Evolutionary conservation across 2,113 vertebrate genomes (phyloP).

Genomic region (Setophaga petechia): DNA sequence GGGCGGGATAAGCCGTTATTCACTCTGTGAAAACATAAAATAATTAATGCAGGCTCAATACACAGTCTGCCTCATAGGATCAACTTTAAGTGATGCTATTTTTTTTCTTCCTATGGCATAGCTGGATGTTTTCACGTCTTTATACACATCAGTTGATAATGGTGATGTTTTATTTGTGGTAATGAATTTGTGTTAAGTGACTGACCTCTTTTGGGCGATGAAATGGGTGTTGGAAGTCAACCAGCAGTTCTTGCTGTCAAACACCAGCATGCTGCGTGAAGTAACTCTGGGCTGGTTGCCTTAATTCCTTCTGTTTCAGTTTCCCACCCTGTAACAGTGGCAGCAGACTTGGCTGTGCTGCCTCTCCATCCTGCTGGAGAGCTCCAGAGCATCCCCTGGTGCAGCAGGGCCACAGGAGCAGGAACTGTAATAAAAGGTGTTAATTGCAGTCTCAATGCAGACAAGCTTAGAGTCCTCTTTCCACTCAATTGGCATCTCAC

Average conservation of each 20-base stretch:
- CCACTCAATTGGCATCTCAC: neutral
- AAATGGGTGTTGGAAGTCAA: neutral
- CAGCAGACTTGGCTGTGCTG: neutral
- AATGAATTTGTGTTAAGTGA: neutral
- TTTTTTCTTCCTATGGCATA: neutral
- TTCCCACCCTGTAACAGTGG: neutral
- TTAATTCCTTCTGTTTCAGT: neutral
- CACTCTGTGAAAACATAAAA: neutral
- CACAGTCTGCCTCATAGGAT: neutral
- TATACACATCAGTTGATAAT: neutral
- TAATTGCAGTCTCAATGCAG: neutral
- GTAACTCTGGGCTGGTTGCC: neutral
- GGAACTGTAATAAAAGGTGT: neutral
- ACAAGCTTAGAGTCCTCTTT: neutral
- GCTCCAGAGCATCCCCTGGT: neutral
- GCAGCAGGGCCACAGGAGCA: neutral
- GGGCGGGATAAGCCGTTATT: neutral
- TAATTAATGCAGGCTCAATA: neutral
- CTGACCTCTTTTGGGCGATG: neutral
- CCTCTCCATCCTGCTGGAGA: neutral
- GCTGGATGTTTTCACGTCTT: neutral
- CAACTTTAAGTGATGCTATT: neutral
- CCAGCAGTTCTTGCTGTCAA: neutral
- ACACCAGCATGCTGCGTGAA: rapidly evolving
- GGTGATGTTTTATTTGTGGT: neutral